Base-by-base conservation (phyloP, 2,113 vertebrate species). In the Sorex fumeus region DNA sequence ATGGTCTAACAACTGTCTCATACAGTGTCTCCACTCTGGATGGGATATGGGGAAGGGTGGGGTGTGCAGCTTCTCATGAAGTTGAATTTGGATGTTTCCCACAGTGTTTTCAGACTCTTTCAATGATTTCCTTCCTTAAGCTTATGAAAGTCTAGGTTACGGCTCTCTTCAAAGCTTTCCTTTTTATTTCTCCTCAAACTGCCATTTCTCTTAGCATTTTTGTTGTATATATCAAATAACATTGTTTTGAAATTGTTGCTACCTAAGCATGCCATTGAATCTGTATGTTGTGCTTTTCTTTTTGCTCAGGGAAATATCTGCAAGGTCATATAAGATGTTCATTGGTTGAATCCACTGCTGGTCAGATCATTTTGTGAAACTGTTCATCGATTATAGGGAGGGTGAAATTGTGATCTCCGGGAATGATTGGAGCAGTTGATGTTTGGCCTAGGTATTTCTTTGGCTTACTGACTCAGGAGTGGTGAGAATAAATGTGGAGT, bases 221-320 rank as follows among this genome's bases (percentile, higher is more conserved):
- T 70, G 34, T 12, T 84, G 5, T 10, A 11, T 3, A 21, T 90
- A 50, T 75, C 27, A 87, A 94, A 87, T 40, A 87, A 5, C 36
- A 84, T 64, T 71, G 7, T 50, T 90, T 80, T 27, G 69, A 16
- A 40, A 25, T 57, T 79, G 64, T 75, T 36, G 50, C 30, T 85
- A 9, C 2, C 5, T 60, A 76, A 83, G 34, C 23, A 40, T 15
- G 72, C 80, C 25, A 45, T 64, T 47, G 81, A 36, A 67, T 95
- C 50, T 88, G 1, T 70, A 64, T 45, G 8, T 60, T 88, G 86
- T 80, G 30, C 28, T 18, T 3, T 13, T 62, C 8, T 71, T 47
- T 67, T 77, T 23, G 23, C 57, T 96, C 71, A 91, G 89, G 43
- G 45, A 97, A 89, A 36, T 80, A 80, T 96, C 95, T 95, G 70